A percentile compares a stretch with the other conserved stretches of the same genome.
These are phyloP conservation scores for Gopherus flavomarginatus DNA, from an alignment of 2,113 vertebrate species.

Conservation along the genomic window DNA sequence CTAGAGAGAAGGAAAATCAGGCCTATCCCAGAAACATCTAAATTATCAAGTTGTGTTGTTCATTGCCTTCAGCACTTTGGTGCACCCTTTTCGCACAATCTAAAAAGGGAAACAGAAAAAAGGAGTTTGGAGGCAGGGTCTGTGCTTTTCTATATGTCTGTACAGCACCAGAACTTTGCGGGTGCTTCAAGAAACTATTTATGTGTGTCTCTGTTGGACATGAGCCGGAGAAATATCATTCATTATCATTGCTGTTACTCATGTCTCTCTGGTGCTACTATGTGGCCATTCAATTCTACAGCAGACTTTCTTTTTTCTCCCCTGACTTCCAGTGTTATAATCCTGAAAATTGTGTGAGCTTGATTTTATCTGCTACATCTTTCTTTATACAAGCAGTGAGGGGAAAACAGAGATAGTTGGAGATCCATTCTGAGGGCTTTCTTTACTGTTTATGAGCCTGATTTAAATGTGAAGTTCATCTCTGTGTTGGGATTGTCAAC, in stretches of 20 bases:
- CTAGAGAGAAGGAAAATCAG: background rate
- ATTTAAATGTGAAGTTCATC: background rate
- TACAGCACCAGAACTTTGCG: background rate
- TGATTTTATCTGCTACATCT: background rate
- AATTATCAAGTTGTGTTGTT: background rate
- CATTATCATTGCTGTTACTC: background rate
- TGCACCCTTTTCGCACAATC: background rate
- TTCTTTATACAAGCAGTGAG: background rate
- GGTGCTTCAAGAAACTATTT: background rate
- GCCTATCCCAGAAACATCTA: background rate
- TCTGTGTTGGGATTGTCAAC: background rate
- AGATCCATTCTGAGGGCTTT: background rate
- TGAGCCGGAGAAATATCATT: background rate
- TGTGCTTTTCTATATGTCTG: background rate
- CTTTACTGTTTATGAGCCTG: background rate
- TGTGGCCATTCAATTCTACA: background rate
- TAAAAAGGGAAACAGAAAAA: too few species aligned
- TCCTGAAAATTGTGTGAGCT: background rate
- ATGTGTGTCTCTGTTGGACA: background rate
- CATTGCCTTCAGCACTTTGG: background rate
- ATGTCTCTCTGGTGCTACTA: background rate
- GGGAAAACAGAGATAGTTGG: background rate
- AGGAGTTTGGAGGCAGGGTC: background rate
- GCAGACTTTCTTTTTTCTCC: background rate
- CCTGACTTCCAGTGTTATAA: background rate